Evolutionary conservation across 2,888 invertebrate genomes (phyloP), one percentile per base, ranked within the genome.

Genomic region (Zygogramma bicolorata): DNA sequence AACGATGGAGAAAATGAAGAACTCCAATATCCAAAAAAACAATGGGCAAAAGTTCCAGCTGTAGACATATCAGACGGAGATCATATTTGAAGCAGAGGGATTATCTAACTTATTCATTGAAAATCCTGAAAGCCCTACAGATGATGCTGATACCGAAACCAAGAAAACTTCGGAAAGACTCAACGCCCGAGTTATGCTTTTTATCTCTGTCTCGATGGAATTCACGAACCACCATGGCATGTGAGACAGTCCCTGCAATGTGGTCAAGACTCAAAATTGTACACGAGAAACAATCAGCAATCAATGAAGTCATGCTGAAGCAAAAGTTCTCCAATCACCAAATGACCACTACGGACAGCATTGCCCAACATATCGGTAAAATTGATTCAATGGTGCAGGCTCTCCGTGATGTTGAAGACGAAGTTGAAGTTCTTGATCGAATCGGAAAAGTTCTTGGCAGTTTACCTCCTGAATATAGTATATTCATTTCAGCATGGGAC

Each of bases 361-460:
- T 58, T 13, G 46, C 4, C 6, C 20, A 46, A 18, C 46, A 46
- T 46, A 46, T 46, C 6, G 6, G 46, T 10, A 8, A 15, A 59
- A 59, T 31, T 34, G 18, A 59, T 18, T 34, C 59, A 31, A 59
- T 59, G 31, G 18, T 20, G 15, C 31, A 59, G 31, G 59, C 34
- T 31, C 27, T 59, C 15, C 6, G 59, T 15, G 59, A 59, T 15
- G 29, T 34, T 59, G 59, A 20, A 59, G 59, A 59, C n/a, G 59
- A 59, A 59, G 59, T 59, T 59, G 8, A 59, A 15, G 13, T 31
- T 31, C 29, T 59, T 20, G 59, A 59, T 10, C 31, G n/a, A 59
- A 31, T 59, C 20, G 18, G 7, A 18, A 27, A 31, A 15, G 31
- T 59, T 59, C 29, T 31, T 3, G 59, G 34, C 0, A 31, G 59